Base-by-base conservation (phyloP, 2,113 vertebrate genomes). In the Cheilinus undulatus region DNA sequence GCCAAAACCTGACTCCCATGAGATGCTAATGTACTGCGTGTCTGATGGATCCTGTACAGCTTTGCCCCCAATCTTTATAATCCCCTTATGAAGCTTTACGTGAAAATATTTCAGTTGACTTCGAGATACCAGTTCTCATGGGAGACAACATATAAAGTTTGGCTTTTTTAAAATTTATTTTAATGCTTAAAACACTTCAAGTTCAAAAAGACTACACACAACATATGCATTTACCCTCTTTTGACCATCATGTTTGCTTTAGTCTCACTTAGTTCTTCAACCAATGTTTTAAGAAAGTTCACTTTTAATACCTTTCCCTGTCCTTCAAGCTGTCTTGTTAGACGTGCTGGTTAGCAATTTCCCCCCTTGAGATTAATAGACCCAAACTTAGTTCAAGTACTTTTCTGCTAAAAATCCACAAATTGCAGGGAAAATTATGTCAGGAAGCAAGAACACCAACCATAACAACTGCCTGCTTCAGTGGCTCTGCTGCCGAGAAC, bases 391-490 rank as follows among this genome's bases (percentile, higher is more conserved):
- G 8, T 10, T 40, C 53, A 38, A 28, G 38, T 12, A 34, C 30
- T n/a, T 53, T 65, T 40, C 30, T 63, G 10, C 24, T 46, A 22
- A 43, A 69, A 56, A 42, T 48, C 27, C 53, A 49, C n/a, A 75
- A 77, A 79, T 72, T 84, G 63, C 62, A 63, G 49, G 22, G 50
- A 22, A 54, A 83, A 69, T 69, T 53, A 62, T 7, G 15, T 32
- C 66, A 38, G 45, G 63, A n/a, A 63, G 10, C 5, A 34, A 52
- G 51, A 54, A 76, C 48, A 71, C 51, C 61, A 57, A 73, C 58
- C 34, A 24, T 76, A 63, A 62, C 60, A 60, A 74, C 68, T 63
- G 43, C n/a, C 34, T 63, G 68, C 72, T 69, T 78, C 71, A 76
- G 69, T 76, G 49, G 30, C 63, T 54, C 34, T 28, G 64, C 76